Conservation (phyloP, 2,113 vertebrate species). For the Zosterops japonicus region DNA sequence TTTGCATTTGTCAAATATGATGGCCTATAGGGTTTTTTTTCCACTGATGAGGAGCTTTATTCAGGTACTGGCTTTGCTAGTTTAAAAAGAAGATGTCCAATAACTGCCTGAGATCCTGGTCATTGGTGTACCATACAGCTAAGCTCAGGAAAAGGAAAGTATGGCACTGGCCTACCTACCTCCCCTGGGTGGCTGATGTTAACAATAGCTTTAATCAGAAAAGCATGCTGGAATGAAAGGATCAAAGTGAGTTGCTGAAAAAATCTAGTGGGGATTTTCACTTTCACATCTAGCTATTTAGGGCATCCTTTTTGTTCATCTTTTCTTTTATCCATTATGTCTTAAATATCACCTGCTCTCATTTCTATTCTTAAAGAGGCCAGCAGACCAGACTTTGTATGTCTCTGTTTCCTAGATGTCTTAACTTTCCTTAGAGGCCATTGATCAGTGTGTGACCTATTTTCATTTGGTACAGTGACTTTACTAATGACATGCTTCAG, state of each 20-base stretch:
- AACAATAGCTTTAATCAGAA: neutral
- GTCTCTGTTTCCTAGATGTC: neutral
- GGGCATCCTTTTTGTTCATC: neutral
- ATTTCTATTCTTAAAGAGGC: neutral
- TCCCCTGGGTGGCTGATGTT: neutral
- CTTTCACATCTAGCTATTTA: slow-evolving; percentile 4
- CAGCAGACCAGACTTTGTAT: neutral
- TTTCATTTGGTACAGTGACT: neutral
- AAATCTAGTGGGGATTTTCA: neutral
- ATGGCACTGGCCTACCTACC: neutral
- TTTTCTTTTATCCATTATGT: neutral
- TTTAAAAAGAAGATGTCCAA: neutral
- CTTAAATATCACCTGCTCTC: neutral
- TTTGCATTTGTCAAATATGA: neutral
- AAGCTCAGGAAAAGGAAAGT: neutral
- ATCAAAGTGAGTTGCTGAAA: slow-evolving; percentile 2
- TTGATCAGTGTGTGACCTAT: neutral
- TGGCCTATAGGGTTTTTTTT: neutral
- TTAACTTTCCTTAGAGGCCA: neutral
- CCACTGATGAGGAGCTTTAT: neutral
- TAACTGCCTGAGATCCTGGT: neutral
- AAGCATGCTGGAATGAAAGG: neutral
- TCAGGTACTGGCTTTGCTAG: neutral
- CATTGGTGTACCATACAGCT: neutral
- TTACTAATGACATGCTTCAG: neutral